Conservation (phyloP, 2,888 invertebrate species). For the Zootermopsis nevadensis region DNA sequence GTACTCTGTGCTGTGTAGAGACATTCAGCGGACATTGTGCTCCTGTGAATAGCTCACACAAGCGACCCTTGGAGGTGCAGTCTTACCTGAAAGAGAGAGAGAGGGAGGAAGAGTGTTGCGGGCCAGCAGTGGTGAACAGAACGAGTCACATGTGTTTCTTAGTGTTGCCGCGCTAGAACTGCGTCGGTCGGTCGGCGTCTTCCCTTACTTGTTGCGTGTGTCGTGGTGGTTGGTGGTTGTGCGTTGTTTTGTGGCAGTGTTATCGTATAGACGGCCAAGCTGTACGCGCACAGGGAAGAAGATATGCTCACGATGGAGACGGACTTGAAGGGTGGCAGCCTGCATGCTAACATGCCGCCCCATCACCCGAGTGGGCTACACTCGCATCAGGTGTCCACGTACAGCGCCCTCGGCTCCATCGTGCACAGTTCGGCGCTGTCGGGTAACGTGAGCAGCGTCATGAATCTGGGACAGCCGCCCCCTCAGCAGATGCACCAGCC, state of each 20-base stretch:
- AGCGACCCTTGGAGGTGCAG: not conserved
- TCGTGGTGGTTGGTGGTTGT: slow-evolving; percentile 12
- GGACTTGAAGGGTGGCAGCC: slow-evolving; percentile 88
- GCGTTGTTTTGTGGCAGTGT: slow-evolving; percentile 34
- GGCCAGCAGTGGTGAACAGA: not conserved
- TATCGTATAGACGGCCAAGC: slow-evolving; percentile 70
- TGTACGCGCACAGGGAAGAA: slow-evolving; percentile 85
- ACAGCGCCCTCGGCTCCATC: slow-evolving; percentile 78
- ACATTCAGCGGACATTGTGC: slow-evolving; percentile 45
- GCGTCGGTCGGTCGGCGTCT: not conserved
- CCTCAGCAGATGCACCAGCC: slow-evolving; percentile 66
- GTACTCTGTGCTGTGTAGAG: slow-evolving; percentile 52
- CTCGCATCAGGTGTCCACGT: slow-evolving; percentile 64
- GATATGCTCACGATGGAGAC: slow-evolving; percentile 94
- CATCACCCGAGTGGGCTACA: slow-evolving; percentile 70
- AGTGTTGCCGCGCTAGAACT: slow-evolving; percentile 23
- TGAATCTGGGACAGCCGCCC: slow-evolving; percentile 70
- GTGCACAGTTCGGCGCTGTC: slow-evolving; percentile 62
- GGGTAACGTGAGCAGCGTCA: slow-evolving; percentile 68
- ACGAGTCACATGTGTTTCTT: slow-evolving; percentile 17
- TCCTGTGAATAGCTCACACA: not conserved
- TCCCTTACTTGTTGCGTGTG: slow-evolving; percentile 36
- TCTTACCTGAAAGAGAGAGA: slow-evolving; percentile 22
- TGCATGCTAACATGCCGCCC: slow-evolving; percentile 88
- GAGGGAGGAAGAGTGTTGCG: not conserved